Percentiles rank a stretch among this genome's conserved stretches.
phyloP scores from a whole-genome alignment of 2,113 vertebrate genomes.

The Calypte anna region DNA sequence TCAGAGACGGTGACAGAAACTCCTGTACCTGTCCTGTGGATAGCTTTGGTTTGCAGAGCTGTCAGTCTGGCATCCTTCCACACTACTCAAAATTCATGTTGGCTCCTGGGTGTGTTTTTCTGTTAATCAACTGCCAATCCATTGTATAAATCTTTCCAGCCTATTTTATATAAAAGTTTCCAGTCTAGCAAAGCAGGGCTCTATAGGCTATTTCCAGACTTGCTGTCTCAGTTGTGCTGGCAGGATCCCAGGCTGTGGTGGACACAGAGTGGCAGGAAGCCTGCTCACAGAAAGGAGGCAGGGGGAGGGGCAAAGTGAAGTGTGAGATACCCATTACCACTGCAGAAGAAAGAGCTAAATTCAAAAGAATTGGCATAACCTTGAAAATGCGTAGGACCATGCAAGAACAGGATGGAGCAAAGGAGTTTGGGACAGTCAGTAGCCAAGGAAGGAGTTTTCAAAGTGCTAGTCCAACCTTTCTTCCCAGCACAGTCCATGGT shows the following conservation, averaged over 20 bases:
- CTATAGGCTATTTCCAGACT: slow-evolving; percentile 58
- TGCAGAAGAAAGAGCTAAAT: not conserved
- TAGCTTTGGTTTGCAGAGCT: not conserved
- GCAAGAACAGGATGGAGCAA: not conserved
- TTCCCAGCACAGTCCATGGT: not conserved
- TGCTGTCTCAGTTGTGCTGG: slow-evolving; percentile 44
- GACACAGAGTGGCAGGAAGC: not conserved
- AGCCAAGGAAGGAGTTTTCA: not conserved
- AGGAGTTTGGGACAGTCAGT: not conserved
- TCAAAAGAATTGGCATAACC: not conserved
- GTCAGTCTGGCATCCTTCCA: slow-evolving; percentile 10
- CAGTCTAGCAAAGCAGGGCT: slow-evolving; percentile 41
- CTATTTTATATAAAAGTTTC: slow-evolving; percentile 59
- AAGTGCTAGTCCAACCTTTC: not conserved
- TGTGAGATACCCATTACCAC: not conserved
- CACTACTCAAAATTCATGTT: slow-evolving; percentile 30
- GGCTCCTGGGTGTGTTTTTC: slow-evolving; percentile 49
- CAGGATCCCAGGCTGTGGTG: not conserved
- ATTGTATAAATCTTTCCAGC: slow-evolving; percentile 65
- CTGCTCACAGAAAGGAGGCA: not conserved
- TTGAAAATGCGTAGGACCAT: not conserved
- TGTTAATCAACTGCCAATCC: slow-evolving; percentile 60
- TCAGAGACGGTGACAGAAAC: not conserved
- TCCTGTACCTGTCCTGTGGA: not conserved
- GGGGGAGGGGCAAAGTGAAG: not conserved